Percentiles rank a stretch among this genome's conserved stretches.
These are phyloP conservation scores for Allygus modestus DNA, from an alignment of 2,888 invertebrate genomes.

Conservation along the genomic window DNA sequence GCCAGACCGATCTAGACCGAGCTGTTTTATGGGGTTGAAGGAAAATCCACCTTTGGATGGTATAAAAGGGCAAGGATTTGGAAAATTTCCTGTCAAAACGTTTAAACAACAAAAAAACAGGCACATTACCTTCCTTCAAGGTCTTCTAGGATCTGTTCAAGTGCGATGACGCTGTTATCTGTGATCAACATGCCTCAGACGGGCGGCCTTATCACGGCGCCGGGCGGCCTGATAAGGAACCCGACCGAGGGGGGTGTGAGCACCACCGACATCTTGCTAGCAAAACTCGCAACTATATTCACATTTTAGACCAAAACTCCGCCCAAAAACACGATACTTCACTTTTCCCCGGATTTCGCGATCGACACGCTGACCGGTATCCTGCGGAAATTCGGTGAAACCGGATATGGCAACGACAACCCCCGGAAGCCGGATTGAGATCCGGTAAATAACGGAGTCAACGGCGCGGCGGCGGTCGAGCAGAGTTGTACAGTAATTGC, in stretches of 20 bases:
- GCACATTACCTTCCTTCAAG: slow-evolving; percentile 47
- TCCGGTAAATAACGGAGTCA: slow-evolving; percentile 24
- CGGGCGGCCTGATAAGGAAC: neutral
- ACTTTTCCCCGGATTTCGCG: neutral
- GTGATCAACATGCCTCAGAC: slow-evolving; percentile 27
- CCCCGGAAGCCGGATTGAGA: slow-evolving; percentile 5
- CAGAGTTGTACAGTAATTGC: neutral
- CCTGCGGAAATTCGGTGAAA: neutral
- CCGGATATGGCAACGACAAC: neutral
- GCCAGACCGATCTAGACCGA: too few relatives aligned
- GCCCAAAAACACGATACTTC: neutral
- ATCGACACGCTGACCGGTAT: neutral
- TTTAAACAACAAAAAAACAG: too few relatives aligned
- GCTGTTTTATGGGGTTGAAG: too few relatives aligned
- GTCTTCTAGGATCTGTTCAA: slow-evolving; percentile 50
- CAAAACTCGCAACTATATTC: neutral
- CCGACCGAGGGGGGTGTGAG: neutral
- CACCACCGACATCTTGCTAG: neutral
- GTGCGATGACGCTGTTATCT: slow-evolving; percentile 46
- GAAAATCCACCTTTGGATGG: too few relatives aligned
- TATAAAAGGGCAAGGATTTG: too few relatives aligned
- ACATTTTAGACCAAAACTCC: neutral
- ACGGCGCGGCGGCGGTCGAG: neutral
- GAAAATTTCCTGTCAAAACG: too few relatives aligned
- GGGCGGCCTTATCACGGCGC: slow-evolving; percentile 7